Evolutionary conservation across 2,113 vertebrate genomes (phyloP).

Genomic region (Salvelinus namaycush): DNA sequence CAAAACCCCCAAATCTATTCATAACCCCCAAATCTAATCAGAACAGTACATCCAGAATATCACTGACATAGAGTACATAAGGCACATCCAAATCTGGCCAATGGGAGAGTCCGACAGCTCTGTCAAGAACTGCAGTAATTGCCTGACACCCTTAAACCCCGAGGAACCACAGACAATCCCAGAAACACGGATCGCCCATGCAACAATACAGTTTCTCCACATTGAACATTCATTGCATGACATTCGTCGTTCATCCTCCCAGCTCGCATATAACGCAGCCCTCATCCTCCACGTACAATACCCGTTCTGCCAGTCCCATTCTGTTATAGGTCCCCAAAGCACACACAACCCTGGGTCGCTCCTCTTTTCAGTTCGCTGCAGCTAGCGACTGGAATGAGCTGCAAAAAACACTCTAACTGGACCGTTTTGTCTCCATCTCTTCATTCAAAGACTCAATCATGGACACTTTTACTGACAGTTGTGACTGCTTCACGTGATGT

Average conservation of each 20-base stretch:
- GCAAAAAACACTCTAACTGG: too few species aligned
- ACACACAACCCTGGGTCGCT: too few species aligned
- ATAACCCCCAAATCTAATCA: slow-evolving; percentile 35
- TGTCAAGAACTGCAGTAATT: slow-evolving; percentile 13
- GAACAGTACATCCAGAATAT: not conserved
- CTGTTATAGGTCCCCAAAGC: too few species aligned
- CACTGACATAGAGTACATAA: not conserved
- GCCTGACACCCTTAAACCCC: not conserved
- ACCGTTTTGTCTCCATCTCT: too few species aligned
- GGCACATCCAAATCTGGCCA: not conserved
- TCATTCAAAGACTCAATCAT: too few species aligned
- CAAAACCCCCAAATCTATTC: slow-evolving; percentile 34
- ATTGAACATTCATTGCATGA: slow-evolving; percentile 30
- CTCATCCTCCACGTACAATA: too few species aligned
- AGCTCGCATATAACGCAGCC: too few species aligned
- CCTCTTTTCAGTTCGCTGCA: too few species aligned
- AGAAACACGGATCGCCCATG: not conserved
- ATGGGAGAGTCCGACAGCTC: slow-evolving; percentile 9
- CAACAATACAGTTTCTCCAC: slow-evolving; percentile 23
- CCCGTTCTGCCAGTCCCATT: too few species aligned
- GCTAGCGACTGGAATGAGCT: too few species aligned
- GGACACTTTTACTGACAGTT: too few species aligned
- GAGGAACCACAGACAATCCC: not conserved
- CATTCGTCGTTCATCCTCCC: slow-evolving; percentile 23
- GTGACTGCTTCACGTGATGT: too few species aligned